A percentile compares a stretch with the other conserved stretches of the same genome.
Conservation (phyloP, 2,797 vertebrate genomes). For the Peromyscus nudipes region DNA sequence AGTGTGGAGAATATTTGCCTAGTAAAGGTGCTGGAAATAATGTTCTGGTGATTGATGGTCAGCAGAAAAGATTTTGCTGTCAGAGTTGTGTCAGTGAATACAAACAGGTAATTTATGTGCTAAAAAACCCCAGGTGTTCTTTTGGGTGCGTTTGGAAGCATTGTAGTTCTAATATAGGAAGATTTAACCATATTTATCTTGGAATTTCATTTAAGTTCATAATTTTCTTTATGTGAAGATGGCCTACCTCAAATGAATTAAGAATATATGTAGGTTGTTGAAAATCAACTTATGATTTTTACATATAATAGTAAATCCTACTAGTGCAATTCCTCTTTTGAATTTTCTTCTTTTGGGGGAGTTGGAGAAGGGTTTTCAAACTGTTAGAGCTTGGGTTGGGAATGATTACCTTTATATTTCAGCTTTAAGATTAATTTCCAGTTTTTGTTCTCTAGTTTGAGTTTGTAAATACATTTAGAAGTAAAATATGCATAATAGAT, state of each 20-base stretch:
- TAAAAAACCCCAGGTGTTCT: neutral
- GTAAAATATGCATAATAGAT: neutral
- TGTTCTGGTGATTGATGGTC: slow-evolving; percentile 96
- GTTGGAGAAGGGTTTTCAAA: slow-evolving; percentile 48
- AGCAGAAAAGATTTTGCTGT: slow-evolving; percentile 99
- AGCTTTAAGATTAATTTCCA: neutral
- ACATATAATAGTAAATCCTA: neutral
- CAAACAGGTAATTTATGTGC: slow-evolving; percentile 94
- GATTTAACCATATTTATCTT: slow-evolving; percentile 37
- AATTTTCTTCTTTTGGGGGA: neutral
- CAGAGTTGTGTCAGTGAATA: slow-evolving; percentile 98
- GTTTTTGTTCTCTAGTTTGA: neutral
- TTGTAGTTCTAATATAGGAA: neutral
- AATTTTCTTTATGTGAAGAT: slow-evolving; percentile 28
- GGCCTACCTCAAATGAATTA: neutral
- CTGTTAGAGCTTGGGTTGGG: slow-evolving; percentile 6
- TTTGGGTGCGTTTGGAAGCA: slow-evolving; percentile 36
- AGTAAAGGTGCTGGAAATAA: slow-evolving; percentile 97
- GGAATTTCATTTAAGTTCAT: slow-evolving; percentile 36
- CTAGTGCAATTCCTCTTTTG: slow-evolving; percentile 13
- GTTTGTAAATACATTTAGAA: slow-evolving; percentile 2
- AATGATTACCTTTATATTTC: slow-evolving; percentile 31
- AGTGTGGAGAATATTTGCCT: slow-evolving; percentile 98
- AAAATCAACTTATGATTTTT: slow-evolving; percentile 47
- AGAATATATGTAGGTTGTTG: slow-evolving; percentile 7